Conservation (phyloP, 2,113 vertebrate genomes). For the Amphilophus citrinellus region DNA sequence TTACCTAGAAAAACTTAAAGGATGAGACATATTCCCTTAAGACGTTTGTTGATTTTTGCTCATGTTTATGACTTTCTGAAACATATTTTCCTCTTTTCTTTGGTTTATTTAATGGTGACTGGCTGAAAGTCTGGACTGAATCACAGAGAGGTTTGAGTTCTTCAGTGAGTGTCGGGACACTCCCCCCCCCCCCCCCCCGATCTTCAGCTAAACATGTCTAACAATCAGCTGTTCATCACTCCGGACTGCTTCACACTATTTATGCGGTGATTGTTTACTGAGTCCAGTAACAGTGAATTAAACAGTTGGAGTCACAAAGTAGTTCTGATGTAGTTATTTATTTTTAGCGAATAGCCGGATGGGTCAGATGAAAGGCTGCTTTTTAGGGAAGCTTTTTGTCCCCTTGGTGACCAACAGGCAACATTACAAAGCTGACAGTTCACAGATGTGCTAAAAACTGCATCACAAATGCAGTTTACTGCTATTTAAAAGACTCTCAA, state of each 20-base stretch:
- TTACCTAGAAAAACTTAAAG: neutral
- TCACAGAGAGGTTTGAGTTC: constrained; percentile 34
- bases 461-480: neutral
- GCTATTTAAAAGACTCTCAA: neutral
- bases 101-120: constrained; percentile 45
- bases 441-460: neutral
- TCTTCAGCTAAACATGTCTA: constrained; percentile 25
- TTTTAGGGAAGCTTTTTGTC: neutral
- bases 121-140: constrained; percentile 47
- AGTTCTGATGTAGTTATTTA: neutral
- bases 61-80: neutral
- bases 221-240: constrained; percentile 1
- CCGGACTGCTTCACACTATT: neutral
- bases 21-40: neutral
- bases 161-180: constrained; percentile 27
- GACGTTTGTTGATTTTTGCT: neutral
- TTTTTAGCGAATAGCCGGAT: neutral
- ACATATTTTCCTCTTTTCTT: neutral
- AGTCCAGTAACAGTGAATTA: neutral
- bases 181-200: neutral
- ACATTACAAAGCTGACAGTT: neutral
- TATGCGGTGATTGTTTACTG: constrained; percentile 35
- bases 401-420: constrained; percentile 7
- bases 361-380: neutral
- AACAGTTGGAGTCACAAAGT: neutral